Evolutionary conservation across 2,888 invertebrate species (phyloP), one percentile per base, ranked within the genome.

Genomic region (Catocala nupta): DNA sequence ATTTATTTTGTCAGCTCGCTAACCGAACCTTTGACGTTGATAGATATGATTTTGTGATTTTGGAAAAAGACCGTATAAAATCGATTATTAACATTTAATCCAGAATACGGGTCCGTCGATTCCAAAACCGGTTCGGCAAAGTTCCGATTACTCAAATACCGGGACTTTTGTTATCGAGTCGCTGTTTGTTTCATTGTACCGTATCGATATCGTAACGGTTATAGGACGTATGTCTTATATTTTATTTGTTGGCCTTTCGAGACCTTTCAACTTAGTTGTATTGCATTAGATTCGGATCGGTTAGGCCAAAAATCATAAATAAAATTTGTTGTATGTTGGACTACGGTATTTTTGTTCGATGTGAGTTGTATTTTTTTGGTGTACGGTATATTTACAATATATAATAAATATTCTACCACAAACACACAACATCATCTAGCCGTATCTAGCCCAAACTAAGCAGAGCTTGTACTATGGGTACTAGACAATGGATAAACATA

Each of bases 141-240:
- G 79, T 73, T 77, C 70, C 73, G 71, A 78, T 78, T 80, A 80
- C 80, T 68, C 73, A 66, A 71, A 75, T 77, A 75, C 72, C 60
- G 68, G 71, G 68, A 73, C 75, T 78, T 78, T 81, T 83, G 83
- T 78, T 79, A 82, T 75, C 73, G 72, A 72, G 64, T 73, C 63
- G 59, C 59, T 71, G 67, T 75, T 78, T 75, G 71, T 65, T 70
- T 67, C 70, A 66, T 72, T 80, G 80, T 79, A 67, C 73, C 75
- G 74, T 68, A 74, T 76, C 77, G 63, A 60, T 77, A 73, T 70
- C 75, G 70, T 77, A 73, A 75, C 58, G 50, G 67, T 67, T 63
- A 64, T 74, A 49, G 72, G 60, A 59, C 69, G 62, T 71, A 65
- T 62, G 61, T 75, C 65, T 73, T 62, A 63, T 60, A 74, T 61